These are phyloP conservation scores for Muscidifurax raptorellus DNA, from an alignment of 1,140 invertebrate genomes.

Conservation along the genomic window DNA sequence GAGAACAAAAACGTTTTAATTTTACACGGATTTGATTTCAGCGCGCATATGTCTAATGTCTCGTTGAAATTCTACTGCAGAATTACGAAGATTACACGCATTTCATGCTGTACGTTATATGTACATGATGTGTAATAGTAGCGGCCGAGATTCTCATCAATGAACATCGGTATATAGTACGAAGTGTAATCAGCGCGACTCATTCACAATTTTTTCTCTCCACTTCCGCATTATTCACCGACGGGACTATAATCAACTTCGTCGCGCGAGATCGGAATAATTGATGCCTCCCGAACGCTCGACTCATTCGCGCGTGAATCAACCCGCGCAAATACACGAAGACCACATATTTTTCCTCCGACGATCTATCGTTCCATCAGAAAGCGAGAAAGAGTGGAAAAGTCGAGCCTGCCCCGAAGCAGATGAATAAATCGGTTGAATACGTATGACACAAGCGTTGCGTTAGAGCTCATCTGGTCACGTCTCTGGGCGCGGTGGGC, in stretches of 20 bases:
- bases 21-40: not conserved
- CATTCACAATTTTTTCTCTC: not conserved
- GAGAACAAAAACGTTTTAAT: not conserved
- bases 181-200: not conserved
- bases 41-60: not conserved
- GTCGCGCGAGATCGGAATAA: not conserved
- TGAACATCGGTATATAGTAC: not conserved
- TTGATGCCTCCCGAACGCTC: not conserved
- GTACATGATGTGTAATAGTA: not conserved
- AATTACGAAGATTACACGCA: not conserved
- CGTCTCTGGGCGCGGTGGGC: not conserved
- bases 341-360: not conserved
- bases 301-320: conserved; percentile 12
- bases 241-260: not conserved
- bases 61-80: not conserved
- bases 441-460: not conserved
- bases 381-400: not conserved
- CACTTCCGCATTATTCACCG: conserved; percentile 34
- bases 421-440: conserved; percentile 30
- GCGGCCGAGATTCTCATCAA: not conserved
- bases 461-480: conserved; percentile 31
- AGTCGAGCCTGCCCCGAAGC: not conserved
- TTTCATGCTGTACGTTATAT: too few relatives aligned
- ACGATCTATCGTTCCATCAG: not conserved
- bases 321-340: too few relatives aligned